Percentiles rank a stretch among this genome's conserved stretches.
Evolutionary conservation across 2,888 invertebrate species (phyloP).

Genomic region (Aethes cnicana): DNA sequence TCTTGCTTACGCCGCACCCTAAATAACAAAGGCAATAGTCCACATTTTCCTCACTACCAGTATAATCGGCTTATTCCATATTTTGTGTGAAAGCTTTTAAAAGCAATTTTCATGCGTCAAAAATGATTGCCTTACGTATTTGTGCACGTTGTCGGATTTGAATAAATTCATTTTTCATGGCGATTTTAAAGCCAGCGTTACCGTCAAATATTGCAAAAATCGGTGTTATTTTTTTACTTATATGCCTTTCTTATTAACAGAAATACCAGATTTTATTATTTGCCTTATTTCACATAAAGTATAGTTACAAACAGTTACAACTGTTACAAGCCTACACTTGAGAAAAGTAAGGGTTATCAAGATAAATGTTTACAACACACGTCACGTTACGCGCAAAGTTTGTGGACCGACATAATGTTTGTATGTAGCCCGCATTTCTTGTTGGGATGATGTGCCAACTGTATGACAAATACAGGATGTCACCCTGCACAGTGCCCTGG

Average conservation of each 20-base stretch:
- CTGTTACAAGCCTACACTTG: background rate
- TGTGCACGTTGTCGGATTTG: background rate
- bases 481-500: slow-evolving; percentile 37
- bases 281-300: too few relatives aligned
- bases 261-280: too few relatives aligned
- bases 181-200: too few relatives aligned
- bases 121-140: slow-evolving; percentile 3
- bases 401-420: slow-evolving; percentile 3
- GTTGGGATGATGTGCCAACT: slow-evolving; percentile 47
- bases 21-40: slow-evolving; percentile 17
- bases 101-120: slow-evolving; percentile 2
- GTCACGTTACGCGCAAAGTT: slow-evolving; percentile 18
- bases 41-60: slow-evolving; percentile 10
- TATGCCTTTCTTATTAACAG: background rate
- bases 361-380: slow-evolving; percentile 20
- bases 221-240: too few relatives aligned
- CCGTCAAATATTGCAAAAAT: too few relatives aligned
- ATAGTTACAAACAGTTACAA: too few relatives aligned
- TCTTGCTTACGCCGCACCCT: slow-evolving; percentile 13
- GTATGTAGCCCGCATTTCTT: slow-evolving; percentile 30
- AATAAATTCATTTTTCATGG: slow-evolving; percentile 3
- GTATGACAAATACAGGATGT: slow-evolving; percentile 61
- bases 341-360: slow-evolving; percentile 7
- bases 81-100: slow-evolving; percentile 10
- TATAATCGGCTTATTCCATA: slow-evolving; percentile 8